Conservation (phyloP, 2,888 invertebrate genomes). For the Caenorhabditis sp. region DNA sequence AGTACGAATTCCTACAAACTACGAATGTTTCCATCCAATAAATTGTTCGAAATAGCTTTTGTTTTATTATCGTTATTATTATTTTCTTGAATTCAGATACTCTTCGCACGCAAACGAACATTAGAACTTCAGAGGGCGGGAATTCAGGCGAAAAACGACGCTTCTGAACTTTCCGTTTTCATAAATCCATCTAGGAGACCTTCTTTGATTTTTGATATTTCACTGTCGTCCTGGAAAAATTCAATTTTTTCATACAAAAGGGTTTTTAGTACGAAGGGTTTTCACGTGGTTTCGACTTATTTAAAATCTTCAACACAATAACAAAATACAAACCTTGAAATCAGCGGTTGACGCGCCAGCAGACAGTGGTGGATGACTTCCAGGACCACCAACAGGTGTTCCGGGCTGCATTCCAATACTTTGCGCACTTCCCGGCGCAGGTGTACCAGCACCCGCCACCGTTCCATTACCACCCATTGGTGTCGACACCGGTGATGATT, state of each 20-base stretch:
- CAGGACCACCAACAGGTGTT: conserved; percentile 20
- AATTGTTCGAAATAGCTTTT: too few species aligned
- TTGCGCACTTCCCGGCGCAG: conserved; percentile 51
- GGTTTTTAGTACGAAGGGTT: not conserved
- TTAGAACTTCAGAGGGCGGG: too few species aligned
- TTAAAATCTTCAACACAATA: too few species aligned
- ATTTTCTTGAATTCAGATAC: too few species aligned
- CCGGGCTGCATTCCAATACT: conserved; percentile 17
- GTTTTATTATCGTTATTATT: too few species aligned
- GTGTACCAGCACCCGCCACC: conserved; percentile 40
- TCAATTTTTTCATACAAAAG: too few species aligned
- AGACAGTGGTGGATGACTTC: conserved; percentile 22
- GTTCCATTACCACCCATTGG: conserved; percentile 34
- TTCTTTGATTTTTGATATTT: conserved; percentile 99
- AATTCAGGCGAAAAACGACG: conserved; percentile 5
- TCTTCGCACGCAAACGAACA: too few species aligned
- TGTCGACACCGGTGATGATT: conserved; percentile 58
- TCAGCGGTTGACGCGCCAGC: conserved; percentile 20
- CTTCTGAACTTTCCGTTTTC: conserved; percentile 9
- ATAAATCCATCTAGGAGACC: conserved; percentile 99
- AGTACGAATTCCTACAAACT: not conserved
- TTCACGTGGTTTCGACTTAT: not conserved
- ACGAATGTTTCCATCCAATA: too few species aligned
- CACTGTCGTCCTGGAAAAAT: conserved; percentile 72
- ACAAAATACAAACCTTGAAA: conserved; percentile 17